Evolutionary conservation across 1,140 invertebrate species (phyloP), one percentile per base, ranked within the genome.

Genomic region (Drosophila sulfurigaster): DNA sequence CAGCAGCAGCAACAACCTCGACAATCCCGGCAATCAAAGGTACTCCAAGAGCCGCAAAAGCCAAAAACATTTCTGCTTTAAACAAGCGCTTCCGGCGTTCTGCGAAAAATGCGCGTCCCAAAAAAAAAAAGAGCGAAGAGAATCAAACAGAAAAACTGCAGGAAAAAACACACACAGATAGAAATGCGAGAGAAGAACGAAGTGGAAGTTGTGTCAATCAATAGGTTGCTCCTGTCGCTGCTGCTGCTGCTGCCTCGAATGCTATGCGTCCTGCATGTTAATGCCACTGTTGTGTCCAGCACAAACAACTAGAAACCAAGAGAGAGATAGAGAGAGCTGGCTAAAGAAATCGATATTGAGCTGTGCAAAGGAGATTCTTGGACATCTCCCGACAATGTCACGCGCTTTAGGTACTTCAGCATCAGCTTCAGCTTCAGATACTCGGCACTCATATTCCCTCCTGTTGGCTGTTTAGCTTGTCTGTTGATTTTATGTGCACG

Each of bases 151-250:
- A 52, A 66, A 65, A 66, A 52, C 20, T 48, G 56, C 49, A 25
- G 20, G 3, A 69, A 10, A 48, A 74, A 60, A 70, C 57, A 15
- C 57, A 71, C 20, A 25, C 3, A 38, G 35, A 38, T 38, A 38
- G 35, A 38, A 38, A 38, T 38, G 35, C 10, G 35, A 38, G 35
- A 60, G 45, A 15, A 11, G 6, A 16, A 54, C 78, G 75, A 75
- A 79, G 45, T 79, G 86, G 77, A 90, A 91, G 88, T 88, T 91
- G 83, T 91, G 88, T 91, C 88, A 91, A 91, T 91, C 88, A 91
- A 91, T 91, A 91, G 77, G 76, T 82, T 91, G 75, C 80, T 75
- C 52, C 82, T 68, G 81, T 73, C 70, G 3, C 41, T 2, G 2
- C 25, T 15, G 1, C 49, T 43, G 11, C 38, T 38, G 5, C 38